Conservation (phyloP, 2,888 invertebrate genomes). For the Leucoptera coffeella region DNA sequence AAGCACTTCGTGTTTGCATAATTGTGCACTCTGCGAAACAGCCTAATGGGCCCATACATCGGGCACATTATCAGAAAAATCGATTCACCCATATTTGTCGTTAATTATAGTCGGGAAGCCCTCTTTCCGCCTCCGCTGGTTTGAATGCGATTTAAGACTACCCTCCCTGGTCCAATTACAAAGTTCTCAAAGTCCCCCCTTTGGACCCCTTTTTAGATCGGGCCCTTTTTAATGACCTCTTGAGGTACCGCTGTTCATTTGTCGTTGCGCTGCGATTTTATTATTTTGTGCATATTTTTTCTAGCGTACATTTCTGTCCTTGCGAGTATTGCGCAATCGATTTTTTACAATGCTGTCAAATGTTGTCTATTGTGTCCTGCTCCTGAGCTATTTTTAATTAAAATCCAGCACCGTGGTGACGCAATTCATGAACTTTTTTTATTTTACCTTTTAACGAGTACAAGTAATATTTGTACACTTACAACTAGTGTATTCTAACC, state of each 20-base stretch:
- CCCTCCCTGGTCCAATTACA: slow-evolving; percentile 51
- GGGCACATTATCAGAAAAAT: slow-evolving; percentile 16
- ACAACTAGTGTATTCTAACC: too few relatives aligned
- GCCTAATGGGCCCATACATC: slow-evolving; percentile 24
- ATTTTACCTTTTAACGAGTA: too few relatives aligned
- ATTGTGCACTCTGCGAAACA: slow-evolving; percentile 33
- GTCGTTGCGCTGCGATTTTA: slow-evolving; percentile 45
- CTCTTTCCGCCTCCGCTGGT: slow-evolving; percentile 46
- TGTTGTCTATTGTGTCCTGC: too few relatives aligned
- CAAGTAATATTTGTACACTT: too few relatives aligned
- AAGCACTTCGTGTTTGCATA: slow-evolving; percentile 31
- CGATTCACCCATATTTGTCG: slow-evolving; percentile 53
- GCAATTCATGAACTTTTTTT: too few relatives aligned
- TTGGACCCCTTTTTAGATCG: slow-evolving; percentile 41
- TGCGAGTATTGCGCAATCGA: too few relatives aligned
- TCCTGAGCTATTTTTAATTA: too few relatives aligned
- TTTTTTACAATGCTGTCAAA: too few relatives aligned
- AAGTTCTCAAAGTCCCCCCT: slow-evolving; percentile 42
- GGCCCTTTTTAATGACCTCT: slow-evolving; percentile 52
- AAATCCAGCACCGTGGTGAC: too few relatives aligned
- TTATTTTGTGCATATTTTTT: slow-evolving; percentile 19
- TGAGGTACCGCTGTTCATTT: slow-evolving; percentile 49
- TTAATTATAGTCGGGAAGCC: slow-evolving; percentile 50
- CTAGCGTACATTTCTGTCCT: too few relatives aligned
- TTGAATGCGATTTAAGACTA: slow-evolving; percentile 43